A percentile compares a stretch with the other conserved stretches of the same genome.
Conservation (phyloP, 2,113 vertebrate species). For the Barbus barbus region DNA sequence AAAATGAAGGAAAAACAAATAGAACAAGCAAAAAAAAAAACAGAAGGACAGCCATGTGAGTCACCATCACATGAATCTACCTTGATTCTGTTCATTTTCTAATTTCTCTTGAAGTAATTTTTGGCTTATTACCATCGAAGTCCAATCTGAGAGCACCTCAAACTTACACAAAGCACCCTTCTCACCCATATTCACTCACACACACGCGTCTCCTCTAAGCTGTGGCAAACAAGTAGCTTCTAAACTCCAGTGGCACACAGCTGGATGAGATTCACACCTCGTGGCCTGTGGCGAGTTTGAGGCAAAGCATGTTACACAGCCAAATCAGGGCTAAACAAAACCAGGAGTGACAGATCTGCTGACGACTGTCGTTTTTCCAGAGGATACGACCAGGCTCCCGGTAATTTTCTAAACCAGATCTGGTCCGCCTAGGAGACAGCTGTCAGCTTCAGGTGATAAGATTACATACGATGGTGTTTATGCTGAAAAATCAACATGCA, state of each 20-base stretch:
- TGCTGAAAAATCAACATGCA: conserved; percentile 40
- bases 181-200: neutral
- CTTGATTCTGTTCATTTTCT: neutral
- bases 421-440: neutral
- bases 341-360: conserved; percentile 21
- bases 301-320: neutral
- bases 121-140: conserved; percentile 33
- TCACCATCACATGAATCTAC: conserved; percentile 32
- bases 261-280: conserved; percentile 22
- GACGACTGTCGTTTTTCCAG: neutral
- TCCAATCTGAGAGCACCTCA: neutral
- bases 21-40: conserved; percentile 30
- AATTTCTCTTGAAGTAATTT: neutral
- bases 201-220: conserved; percentile 46
- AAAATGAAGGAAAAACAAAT: conserved; percentile 21
- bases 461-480: conserved; percentile 46
- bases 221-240: conserved; percentile 48
- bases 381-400: neutral
- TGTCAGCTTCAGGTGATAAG: conserved; percentile 46
- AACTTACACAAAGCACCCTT: conserved; percentile 32
- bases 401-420: conserved; percentile 16
- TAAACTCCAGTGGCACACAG: conserved; percentile 28
- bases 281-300: neutral
- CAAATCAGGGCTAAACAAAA: neutral
- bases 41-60: conserved; percentile 57